A percentile compares a stretch with the other conserved stretches of the same genome.
phyloP scores from a whole-genome alignment of 2,797 vertebrate genomes.

The Distichodus sexfasciatus region DNA sequence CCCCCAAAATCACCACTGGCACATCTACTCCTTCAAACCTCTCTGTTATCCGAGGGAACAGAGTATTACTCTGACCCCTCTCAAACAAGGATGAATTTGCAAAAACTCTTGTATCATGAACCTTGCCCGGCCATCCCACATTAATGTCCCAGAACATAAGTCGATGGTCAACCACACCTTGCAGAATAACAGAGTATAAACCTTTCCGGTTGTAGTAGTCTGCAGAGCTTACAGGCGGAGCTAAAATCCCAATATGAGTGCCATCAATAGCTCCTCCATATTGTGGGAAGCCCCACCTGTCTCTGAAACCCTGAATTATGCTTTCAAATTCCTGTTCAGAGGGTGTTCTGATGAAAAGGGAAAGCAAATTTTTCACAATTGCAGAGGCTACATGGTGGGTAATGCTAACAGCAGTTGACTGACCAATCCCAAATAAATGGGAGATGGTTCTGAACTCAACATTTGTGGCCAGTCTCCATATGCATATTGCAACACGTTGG shows the following conservation, averaged over 20 bases:
- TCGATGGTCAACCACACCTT: slow-evolving; percentile 11
- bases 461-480: slow-evolving; percentile 22
- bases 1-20: slow-evolving; percentile 17
- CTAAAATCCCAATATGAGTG: slow-evolving; percentile 18
- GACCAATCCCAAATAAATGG: slow-evolving; percentile 30
- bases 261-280: slow-evolving; percentile 31
- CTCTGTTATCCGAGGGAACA: slow-evolving; percentile 12
- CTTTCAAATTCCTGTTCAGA: slow-evolving; percentile 12
- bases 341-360: slow-evolving; percentile 6
- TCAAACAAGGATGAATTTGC: not conserved
- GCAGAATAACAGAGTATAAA: slow-evolving; percentile 16
- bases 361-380: slow-evolving; percentile 22
- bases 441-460: slow-evolving; percentile 16
- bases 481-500: not conserved
- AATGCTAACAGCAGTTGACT: not conserved
- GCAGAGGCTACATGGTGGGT: not conserved
- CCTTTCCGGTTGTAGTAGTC: slow-evolving; percentile 22
- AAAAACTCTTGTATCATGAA: slow-evolving; percentile 10
- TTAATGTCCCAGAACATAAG: slow-evolving; percentile 10
- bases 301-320: slow-evolving; percentile 32
- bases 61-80: not conserved
- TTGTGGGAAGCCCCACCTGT: slow-evolving; percentile 16
- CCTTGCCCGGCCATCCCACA: slow-evolving; percentile 11
- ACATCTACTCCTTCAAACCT: slow-evolving; percentile 15
- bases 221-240: not conserved